Evolutionary conservation across 2,113 vertebrate species (phyloP).

Genomic region (Oncorhynchus mykiss): DNA sequence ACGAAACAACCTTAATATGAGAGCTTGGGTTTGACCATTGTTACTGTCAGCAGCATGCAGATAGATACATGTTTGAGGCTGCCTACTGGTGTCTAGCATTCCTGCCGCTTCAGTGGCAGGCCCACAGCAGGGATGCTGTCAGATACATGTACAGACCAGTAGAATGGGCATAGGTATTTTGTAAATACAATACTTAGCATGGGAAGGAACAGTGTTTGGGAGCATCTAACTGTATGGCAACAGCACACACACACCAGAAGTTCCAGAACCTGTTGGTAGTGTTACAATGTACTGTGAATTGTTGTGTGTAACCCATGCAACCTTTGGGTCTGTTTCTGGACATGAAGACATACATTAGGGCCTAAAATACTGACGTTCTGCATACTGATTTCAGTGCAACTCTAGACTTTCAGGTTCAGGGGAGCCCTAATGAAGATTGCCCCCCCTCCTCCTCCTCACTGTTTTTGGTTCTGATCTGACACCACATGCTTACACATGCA

Average conservation of each 20-base stretch:
- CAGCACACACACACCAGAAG: no score
- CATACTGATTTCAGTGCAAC: not conserved
- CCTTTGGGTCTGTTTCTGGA: no score
- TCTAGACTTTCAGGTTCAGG: not conserved
- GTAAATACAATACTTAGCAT: no score
- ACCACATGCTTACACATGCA: slow-evolving; percentile 51
- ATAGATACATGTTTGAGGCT: slow-evolving; percentile 36
- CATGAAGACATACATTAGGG: no score
- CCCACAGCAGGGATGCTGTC: no score
- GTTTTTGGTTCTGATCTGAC: slow-evolving; percentile 16
- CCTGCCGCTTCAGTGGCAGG: slow-evolving; percentile 3
- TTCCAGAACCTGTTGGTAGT: no score
- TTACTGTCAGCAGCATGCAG: slow-evolving; percentile 35
- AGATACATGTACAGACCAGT: no score
- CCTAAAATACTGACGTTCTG: not conserved
- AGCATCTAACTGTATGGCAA: no score
- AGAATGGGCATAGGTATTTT: no score
- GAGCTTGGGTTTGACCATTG: slow-evolving; percentile 5
- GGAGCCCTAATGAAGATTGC: not conserved
- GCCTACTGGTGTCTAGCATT: slow-evolving; percentile 33
- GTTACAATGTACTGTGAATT: no score
- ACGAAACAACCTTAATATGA: not conserved
- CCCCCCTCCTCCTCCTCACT: not conserved
- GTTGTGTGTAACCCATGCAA: no score
- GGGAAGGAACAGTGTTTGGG: no score